Evolutionary conservation across 2,888 invertebrate genomes (phyloP).

Genomic region (Polylopha cassiicola): DNA sequence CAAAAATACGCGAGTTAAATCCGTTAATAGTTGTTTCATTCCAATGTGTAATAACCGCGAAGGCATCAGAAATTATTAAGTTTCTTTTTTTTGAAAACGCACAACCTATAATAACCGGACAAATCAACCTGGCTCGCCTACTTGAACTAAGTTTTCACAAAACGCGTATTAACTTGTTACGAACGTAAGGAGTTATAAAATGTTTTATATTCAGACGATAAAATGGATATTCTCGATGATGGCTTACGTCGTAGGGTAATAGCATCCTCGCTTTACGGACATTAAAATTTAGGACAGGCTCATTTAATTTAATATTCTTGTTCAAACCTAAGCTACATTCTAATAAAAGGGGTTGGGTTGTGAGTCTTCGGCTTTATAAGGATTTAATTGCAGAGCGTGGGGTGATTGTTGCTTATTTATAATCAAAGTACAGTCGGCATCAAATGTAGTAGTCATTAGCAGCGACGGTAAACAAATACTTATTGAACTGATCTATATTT

Average conservation of each 20-base stretch:
- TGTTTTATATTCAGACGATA: conserved; percentile 69
- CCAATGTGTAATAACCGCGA: too few relatives aligned
- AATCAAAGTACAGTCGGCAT: too few relatives aligned
- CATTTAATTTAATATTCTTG: conserved; percentile 55
- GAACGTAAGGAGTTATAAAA: conserved; percentile 48
- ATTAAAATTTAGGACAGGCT: conserved; percentile 58
- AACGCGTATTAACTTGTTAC: conserved; percentile 19
- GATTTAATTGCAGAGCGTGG: too few relatives aligned
- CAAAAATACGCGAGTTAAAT: too few relatives aligned
- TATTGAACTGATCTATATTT: too few relatives aligned
- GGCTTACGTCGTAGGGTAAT: conserved; percentile 61
- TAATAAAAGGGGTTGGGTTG: conserved; percentile 13
- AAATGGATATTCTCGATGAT: conserved; percentile 63
- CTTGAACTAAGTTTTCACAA: neutral
- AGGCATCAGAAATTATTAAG: too few relatives aligned
- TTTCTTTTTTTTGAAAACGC: too few relatives aligned
- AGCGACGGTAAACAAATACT: too few relatives aligned
- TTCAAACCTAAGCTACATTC: conserved; percentile 29
- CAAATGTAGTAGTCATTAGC: too few relatives aligned
- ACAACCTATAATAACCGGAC: too few relatives aligned
- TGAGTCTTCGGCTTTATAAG: conserved; percentile 1
- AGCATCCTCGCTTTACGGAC: conserved; percentile 61
- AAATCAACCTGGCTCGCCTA: too few relatives aligned
- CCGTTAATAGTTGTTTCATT: too few relatives aligned
- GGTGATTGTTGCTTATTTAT: conserved; percentile 1